A percentile compares a stretch with the other conserved stretches of the same genome.
These are phyloP conservation scores for Macrobrachium nipponense DNA, from an alignment of 1,140 invertebrate genomes.

Conservation along the genomic window DNA sequence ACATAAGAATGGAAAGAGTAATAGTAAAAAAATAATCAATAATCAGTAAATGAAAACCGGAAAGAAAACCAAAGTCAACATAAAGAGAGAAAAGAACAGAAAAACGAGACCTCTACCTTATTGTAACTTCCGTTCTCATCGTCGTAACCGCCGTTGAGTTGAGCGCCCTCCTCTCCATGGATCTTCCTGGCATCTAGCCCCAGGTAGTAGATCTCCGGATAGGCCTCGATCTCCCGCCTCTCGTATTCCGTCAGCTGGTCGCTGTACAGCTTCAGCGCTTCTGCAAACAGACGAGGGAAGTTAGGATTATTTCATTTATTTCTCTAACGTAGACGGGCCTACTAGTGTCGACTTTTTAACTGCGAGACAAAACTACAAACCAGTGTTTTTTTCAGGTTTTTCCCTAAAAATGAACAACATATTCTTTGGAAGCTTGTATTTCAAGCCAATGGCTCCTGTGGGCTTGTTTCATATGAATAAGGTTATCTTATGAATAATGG, in stretches of 20 bases:
- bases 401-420: too few species aligned
- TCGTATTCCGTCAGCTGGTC: slow-evolving; percentile 88
- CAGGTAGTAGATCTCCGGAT: slow-evolving; percentile 90
- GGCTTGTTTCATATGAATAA: too few species aligned
- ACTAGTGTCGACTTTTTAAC: not conserved
- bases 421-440: too few species aligned
- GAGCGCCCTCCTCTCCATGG: slow-evolving; percentile 81
- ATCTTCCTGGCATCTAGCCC: slow-evolving; percentile 87
- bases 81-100: not conserved
- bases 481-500: too few species aligned
- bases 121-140: slow-evolving; percentile 94
- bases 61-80: not conserved
- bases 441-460: too few species aligned
- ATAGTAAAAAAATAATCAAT: not conserved
- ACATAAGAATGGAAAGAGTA: not conserved
- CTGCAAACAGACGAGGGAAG: slow-evolving; percentile 69
- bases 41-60: not conserved
- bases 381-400: too few species aligned
- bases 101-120: slow-evolving; percentile 75
- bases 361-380: too few species aligned
- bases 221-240: slow-evolving; percentile 84
- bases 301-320: not conserved
- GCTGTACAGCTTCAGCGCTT: slow-evolving; percentile 84
- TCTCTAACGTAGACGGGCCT: not conserved
- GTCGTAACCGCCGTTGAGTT: slow-evolving; percentile 86